Evolutionary conservation across 2,888 invertebrate genomes (phyloP).

Genomic region (Aspidiotus rigidus): DNA sequence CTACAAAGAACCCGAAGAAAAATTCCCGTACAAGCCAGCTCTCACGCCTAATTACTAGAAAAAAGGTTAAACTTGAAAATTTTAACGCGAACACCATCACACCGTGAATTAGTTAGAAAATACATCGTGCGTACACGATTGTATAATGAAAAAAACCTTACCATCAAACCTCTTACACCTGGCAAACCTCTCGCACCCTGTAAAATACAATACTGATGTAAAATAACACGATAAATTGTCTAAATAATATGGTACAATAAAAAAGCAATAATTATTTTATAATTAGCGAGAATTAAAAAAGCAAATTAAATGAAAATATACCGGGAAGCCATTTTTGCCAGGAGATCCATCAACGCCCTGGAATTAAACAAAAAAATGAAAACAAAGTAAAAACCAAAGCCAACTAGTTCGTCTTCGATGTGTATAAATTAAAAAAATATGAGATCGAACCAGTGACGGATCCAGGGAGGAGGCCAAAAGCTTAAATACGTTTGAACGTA

Average conservation of each 20-base stretch:
- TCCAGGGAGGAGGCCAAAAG: no score
- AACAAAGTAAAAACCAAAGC: background rate
- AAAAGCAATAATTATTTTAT: slow-evolving; percentile 13
- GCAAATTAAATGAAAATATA: slow-evolving; percentile 45
- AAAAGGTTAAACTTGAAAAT: background rate
- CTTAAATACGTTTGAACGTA: no score
- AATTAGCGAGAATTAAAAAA: background rate
- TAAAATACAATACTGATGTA: slow-evolving; percentile 40
- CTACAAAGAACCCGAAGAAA: no score
- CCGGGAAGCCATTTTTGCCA: slow-evolving; percentile 86
- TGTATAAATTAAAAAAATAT: no score
- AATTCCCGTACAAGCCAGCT: no score
- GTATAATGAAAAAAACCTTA: slow-evolving; percentile 46
- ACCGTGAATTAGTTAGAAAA: slow-evolving; percentile 7
- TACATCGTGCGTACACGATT: background rate
- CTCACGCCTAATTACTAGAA: background rate
- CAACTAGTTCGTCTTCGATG: no score
- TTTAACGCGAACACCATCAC: background rate
- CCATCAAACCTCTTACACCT: slow-evolving; percentile 65
- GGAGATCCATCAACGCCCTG: slow-evolving; percentile 73
- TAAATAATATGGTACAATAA: background rate
- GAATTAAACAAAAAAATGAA: slow-evolving; percentile 42
- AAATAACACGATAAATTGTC: background rate
- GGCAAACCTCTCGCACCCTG: slow-evolving; percentile 66
- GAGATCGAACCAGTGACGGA: no score